phyloP scores from a whole-genome alignment of 2,797 vertebrate genomes.

The Syndactyla subalaris region DNA sequence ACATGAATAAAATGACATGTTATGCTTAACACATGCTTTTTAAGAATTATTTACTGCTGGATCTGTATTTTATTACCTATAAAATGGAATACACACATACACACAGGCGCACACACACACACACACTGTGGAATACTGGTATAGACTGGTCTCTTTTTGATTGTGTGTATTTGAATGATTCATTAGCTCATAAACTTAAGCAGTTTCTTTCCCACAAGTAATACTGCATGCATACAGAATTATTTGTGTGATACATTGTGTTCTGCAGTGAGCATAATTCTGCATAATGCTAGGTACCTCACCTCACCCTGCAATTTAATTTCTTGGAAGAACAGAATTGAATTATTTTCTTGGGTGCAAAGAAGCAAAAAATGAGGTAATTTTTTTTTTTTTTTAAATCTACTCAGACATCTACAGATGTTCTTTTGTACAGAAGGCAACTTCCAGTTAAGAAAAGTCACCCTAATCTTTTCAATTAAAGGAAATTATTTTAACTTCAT shows the following conservation, averaged over 20 bases:
- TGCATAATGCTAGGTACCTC: not conserved
- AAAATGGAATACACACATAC: not conserved
- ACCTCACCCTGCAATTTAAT: not conserved
- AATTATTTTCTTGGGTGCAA: not conserved
- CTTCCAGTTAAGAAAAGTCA: not conserved
- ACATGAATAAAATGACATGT: not conserved
- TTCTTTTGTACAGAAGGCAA: not conserved
- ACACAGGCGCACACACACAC: not conserved
- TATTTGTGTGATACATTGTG: not conserved
- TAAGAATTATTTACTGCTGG: not conserved
- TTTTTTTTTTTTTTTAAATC: not conserved
- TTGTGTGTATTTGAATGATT: not conserved
- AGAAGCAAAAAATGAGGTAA: not conserved
- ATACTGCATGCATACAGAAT: not conserved
- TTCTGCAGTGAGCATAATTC: not conserved
- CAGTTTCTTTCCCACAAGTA: not conserved
- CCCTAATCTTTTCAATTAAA: constrained; percentile 9
- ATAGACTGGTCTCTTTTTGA: not conserved
- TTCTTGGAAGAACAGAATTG: not conserved
- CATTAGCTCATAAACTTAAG: constrained; percentile 17
- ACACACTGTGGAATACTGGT: not conserved
- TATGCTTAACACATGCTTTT: not conserved
- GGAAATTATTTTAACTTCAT: constrained; percentile 3
- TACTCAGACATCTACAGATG: not conserved
- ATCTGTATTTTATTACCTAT: not conserved